Conservation (phyloP, 2,888 invertebrate genomes). For the Lottia scabra region DNA sequence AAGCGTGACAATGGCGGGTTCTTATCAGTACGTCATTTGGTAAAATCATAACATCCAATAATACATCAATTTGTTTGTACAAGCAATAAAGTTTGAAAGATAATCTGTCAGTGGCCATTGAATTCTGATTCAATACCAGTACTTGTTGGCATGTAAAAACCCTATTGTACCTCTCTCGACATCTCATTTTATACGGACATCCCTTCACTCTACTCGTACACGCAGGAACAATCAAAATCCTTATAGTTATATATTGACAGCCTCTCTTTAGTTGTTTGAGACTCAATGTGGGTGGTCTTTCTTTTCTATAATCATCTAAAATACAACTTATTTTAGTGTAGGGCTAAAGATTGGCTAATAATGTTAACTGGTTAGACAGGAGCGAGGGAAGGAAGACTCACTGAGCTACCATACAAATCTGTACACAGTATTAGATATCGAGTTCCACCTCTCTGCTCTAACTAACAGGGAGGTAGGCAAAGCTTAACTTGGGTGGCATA, state of each 20-base stretch:
- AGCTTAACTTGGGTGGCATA: slow-evolving; percentile 21
- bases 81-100: neutral
- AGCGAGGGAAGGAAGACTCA: neutral
- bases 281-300: slow-evolving; percentile 18
- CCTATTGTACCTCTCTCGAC: neutral
- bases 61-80: neutral
- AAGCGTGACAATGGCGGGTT: too few species aligned
- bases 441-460: slow-evolving; percentile 8
- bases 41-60: neutral
- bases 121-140: neutral
- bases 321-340: slow-evolving; percentile 22
- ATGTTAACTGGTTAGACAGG: neutral
- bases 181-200: neutral
- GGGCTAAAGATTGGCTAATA: slow-evolving; percentile 22
- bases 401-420: slow-evolving; percentile 12
- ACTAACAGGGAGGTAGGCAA: slow-evolving; percentile 17
- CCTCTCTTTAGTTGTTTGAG: slow-evolving; percentile 17
- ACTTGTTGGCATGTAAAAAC: neutral
- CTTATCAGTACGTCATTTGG: neutral
- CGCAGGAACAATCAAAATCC: neutral
- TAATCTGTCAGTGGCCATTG: neutral
- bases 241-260: slow-evolving; percentile 12
- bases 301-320: slow-evolving; percentile 2
- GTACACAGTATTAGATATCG: slow-evolving; percentile 10
- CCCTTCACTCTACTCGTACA: neutral